Conservation (phyloP, 2,113 vertebrate species). For the Dicrurus megarhynchus region DNA sequence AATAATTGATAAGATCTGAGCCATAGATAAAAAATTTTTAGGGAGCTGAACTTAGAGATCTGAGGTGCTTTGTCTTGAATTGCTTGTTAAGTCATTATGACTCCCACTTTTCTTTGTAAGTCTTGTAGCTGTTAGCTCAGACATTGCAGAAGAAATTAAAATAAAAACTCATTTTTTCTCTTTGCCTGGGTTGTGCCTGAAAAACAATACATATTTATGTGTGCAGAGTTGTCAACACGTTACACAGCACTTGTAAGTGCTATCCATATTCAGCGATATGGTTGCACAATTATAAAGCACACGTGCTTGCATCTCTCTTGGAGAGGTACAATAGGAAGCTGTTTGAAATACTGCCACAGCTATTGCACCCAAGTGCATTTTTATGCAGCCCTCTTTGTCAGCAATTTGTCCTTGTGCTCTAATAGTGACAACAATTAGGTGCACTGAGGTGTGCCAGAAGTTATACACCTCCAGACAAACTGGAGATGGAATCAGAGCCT, state of each 20-base stretch:
- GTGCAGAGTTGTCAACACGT: constrained; percentile 29
- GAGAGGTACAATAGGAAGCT: constrained; percentile 16
- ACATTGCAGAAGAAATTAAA: not conserved
- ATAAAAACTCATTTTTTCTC: not conserved
- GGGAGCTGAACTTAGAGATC: not conserved
- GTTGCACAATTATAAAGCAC: constrained; percentile 47
- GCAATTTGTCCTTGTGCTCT: constrained; percentile 55
- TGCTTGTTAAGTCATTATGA: not conserved
- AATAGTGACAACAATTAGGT: constrained; percentile 26
- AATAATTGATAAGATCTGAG: constrained; percentile 29
- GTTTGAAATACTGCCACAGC: constrained; percentile 43
- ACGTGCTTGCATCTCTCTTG: constrained; percentile 22
- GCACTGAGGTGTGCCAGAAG: constrained; percentile 29
- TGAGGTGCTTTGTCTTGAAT: constrained; percentile 1
- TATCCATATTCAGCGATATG: constrained; percentile 52
- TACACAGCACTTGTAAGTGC: constrained; percentile 11
- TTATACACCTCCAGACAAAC: not conserved
- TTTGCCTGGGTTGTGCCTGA: constrained; percentile 9
- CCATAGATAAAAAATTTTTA: constrained; percentile 4
- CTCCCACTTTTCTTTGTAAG: not conserved
- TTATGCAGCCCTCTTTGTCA: constrained; percentile 44
- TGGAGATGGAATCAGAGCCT: not conserved
- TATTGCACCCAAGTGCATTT: constrained; percentile 56
- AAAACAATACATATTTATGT: constrained; percentile 57
- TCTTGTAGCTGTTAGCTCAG: not conserved